These are phyloP conservation scores for Aphelocoma coerulescens DNA, from an alignment of 2,113 vertebrate species.

Conservation along the genomic window DNA sequence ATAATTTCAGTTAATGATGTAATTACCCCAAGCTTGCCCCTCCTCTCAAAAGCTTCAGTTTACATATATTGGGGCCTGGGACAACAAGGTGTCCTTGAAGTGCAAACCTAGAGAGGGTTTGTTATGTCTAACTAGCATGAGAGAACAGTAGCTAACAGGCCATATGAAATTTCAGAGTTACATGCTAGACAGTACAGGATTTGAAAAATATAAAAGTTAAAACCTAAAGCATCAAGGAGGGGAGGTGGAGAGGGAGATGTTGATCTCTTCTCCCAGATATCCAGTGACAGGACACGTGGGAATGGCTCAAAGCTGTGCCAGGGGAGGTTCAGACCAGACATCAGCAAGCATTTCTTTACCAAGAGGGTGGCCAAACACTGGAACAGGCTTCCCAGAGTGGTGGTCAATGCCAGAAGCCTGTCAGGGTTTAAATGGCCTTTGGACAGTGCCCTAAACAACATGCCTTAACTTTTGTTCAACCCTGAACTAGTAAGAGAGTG, in stretches of 20 bases:
- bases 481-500: background rate
- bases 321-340: background rate
- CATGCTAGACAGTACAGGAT: no score
- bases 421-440: background rate
- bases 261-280: background rate
- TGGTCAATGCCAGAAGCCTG: background rate
- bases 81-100: no score
- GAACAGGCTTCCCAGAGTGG: background rate
- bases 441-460: background rate
- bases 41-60: no score
- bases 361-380: background rate
- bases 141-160: no score
- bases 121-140: no score
- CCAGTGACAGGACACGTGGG: background rate
- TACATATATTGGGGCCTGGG: no score
- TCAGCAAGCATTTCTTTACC: background rate
- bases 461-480: background rate
- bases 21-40: no score
- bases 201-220: no score
- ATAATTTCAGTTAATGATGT: no score
- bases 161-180: no score
- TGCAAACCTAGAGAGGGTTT: no score
- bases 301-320: background rate
- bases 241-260: background rate
- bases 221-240: background rate